phyloP scores from a whole-genome alignment of 2,888 invertebrate genomes.

The Cinara cedri region DNA sequence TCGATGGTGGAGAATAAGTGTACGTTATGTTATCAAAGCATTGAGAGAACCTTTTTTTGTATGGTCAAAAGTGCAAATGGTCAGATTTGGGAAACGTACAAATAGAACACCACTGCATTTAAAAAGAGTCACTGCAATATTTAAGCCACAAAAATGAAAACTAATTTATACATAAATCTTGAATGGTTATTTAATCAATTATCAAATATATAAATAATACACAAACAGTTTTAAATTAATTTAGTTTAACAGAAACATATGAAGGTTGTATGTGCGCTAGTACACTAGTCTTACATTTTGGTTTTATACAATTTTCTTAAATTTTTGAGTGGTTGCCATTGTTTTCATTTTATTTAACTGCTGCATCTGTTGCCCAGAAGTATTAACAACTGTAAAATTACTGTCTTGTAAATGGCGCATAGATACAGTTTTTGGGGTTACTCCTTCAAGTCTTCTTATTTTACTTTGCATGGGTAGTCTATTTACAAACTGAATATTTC shows the following conservation, averaged over 20 bases:
- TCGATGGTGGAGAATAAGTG: conserved; percentile 44
- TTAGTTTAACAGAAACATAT: background rate
- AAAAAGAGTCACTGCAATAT: conserved; percentile 25
- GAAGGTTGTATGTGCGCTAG: background rate
- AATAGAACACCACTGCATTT: conserved; percentile 27
- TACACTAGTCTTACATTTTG: conserved; percentile 23
- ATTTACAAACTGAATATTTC: conserved; percentile 48
- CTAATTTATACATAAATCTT: conserved; percentile 33
- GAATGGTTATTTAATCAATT: no score
- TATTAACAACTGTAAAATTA: conserved; percentile 25
- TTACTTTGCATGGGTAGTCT: conserved; percentile 26
- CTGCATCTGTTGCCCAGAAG: conserved; percentile 17
- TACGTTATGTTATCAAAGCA: conserved; percentile 21
- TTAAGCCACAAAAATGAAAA: conserved; percentile 38
- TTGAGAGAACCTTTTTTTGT: conserved; percentile 43
- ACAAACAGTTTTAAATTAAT: conserved; percentile 11
- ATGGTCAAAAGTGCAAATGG: conserved; percentile 37
- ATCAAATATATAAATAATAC: conserved; percentile 24
- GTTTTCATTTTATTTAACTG: conserved; percentile 52
- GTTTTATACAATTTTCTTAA: conserved; percentile 49
- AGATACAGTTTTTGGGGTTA: conserved; percentile 45
- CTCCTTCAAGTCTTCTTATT: conserved; percentile 22
- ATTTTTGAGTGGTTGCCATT: conserved; percentile 53
- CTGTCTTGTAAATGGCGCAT: conserved; percentile 45
- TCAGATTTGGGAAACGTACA: conserved; percentile 45